A percentile compares a stretch with the other conserved stretches of the same genome.
These are phyloP conservation scores for Diadophis punctatus DNA, from an alignment of 2,113 vertebrate species.

Conservation along the genomic window DNA sequence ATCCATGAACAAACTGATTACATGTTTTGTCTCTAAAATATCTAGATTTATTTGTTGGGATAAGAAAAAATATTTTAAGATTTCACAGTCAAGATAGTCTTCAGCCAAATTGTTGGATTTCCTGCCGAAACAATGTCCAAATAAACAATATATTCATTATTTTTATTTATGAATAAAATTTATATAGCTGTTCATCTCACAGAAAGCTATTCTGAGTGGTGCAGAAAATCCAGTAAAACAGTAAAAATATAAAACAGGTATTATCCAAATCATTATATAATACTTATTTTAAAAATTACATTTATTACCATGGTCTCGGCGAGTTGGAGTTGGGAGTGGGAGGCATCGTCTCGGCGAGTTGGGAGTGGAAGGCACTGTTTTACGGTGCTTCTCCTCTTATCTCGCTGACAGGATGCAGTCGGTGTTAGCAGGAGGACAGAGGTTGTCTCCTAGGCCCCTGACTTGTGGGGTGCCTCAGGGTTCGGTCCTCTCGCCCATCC, in stretches of 20 bases:
- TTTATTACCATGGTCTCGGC: background rate
- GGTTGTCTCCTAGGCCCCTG: too few relatives aligned
- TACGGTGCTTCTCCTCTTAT: too few relatives aligned
- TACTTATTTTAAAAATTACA: background rate
- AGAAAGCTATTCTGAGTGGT: background rate
- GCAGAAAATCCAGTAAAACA: background rate
- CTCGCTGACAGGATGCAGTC: too few relatives aligned
- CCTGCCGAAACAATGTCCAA: background rate
- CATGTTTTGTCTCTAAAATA: background rate
- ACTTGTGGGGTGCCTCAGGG: too few relatives aligned
- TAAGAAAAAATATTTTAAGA: constrained; percentile 3
- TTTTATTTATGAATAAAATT: background rate
- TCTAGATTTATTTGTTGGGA: background rate
- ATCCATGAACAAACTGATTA: background rate
- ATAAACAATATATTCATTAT: background rate
- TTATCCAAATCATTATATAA: background rate
- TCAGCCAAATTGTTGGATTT: background rate
- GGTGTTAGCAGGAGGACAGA: too few relatives aligned
- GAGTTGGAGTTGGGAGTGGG: too few relatives aligned
- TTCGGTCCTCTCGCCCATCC: too few relatives aligned
- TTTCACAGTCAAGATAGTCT: background rate
- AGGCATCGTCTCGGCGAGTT: too few relatives aligned
- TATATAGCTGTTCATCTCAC: background rate
- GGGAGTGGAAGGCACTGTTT: too few relatives aligned
- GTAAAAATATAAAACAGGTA: background rate